Evolutionary conservation across 2,797 vertebrate genomes (phyloP).

Genomic region (Chiloscyllium punctatum): DNA sequence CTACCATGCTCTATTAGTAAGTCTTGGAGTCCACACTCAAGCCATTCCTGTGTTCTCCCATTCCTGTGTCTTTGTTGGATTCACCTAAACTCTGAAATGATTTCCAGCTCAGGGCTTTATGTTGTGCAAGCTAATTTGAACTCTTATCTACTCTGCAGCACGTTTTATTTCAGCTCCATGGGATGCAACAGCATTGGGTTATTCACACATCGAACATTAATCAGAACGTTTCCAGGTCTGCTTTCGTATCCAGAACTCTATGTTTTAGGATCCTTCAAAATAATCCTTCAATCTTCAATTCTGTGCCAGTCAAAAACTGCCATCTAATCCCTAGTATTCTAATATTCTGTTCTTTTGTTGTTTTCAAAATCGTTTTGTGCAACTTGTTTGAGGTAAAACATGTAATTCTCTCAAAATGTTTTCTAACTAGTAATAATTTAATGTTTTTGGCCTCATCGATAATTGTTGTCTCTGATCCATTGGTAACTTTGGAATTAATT

Average conservation of each 20-base stretch:
- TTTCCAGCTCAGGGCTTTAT: background rate
- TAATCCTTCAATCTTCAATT: too few relatives aligned
- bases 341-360: background rate
- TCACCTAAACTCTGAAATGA: background rate
- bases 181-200: background rate
- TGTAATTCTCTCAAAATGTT: background rate
- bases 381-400: background rate
- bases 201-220: background rate
- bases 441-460: background rate
- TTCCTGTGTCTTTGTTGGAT: background rate
- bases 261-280: too few relatives aligned
- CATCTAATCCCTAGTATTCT: too few relatives aligned
- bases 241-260: background rate
- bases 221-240: background rate
- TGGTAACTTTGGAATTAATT: constrained; percentile 8
- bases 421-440: background rate
- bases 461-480: background rate
- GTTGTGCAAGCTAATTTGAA: background rate
- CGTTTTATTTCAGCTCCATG: background rate
- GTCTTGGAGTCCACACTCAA: background rate
- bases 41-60: too few relatives aligned
- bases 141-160: background rate
- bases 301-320: too few relatives aligned
- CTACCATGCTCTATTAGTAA: background rate
- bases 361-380: background rate